A percentile compares a stretch with the other conserved stretches of the same genome.
Evolutionary conservation across 2,888 invertebrate genomes (phyloP).

Genomic region (Chrysolina haemoptera): DNA sequence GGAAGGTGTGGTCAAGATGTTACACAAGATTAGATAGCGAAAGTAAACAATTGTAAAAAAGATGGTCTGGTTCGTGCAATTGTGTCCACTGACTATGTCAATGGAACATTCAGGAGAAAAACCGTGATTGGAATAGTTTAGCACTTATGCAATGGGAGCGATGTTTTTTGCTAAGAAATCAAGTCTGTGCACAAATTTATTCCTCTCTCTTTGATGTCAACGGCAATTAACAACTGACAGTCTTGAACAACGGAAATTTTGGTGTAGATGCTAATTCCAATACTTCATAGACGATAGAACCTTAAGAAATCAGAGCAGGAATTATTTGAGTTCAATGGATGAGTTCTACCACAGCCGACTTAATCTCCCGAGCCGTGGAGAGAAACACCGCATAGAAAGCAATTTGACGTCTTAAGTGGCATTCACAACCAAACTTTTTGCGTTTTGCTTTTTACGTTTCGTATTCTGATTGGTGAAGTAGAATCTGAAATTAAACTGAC

Average conservation of each 20-base stretch:
- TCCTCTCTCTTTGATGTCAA: not conserved
- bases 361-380: too few relatives aligned
- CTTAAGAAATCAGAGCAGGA: too few relatives aligned
- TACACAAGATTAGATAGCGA: constrained; percentile 54
- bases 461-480: too few relatives aligned
- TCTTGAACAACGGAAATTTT: not conserved
- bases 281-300: not conserved
- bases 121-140: not conserved
- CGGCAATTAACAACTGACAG: not conserved
- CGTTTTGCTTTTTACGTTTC: too few relatives aligned
- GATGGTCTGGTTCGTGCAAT: constrained; percentile 10
- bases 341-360: too few relatives aligned
- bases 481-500: too few relatives aligned
- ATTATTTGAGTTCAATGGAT: too few relatives aligned
- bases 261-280: not conserved
- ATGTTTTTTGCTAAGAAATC: not conserved
- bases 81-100: constrained; percentile 19
- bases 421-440: too few relatives aligned
- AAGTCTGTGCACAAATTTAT: not conserved
- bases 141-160: constrained; percentile 5
- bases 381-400: too few relatives aligned
- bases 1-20: constrained; percentile 52
- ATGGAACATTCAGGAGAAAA: not conserved
- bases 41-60: constrained; percentile 47
- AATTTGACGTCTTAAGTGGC: too few relatives aligned